Evolutionary conservation across 2,888 invertebrate genomes (phyloP).

Genomic region (Hydriomena furcata): DNA sequence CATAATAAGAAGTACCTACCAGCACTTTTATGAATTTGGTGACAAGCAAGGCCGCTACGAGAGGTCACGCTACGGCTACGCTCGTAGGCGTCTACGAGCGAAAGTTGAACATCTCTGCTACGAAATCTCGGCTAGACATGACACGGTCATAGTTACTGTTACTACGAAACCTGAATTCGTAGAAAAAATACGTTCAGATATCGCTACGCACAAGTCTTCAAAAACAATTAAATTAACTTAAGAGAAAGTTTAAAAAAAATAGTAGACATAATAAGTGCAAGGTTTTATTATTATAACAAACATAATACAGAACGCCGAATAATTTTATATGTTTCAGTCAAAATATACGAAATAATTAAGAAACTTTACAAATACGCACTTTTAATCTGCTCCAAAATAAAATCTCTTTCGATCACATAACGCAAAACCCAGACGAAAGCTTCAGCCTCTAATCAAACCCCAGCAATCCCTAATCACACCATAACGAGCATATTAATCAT

Average conservation of each 20-base stretch:
- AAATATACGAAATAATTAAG: too few relatives aligned
- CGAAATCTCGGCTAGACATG: constrained; percentile 40
- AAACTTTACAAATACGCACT: too few relatives aligned
- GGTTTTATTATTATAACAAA: too few relatives aligned
- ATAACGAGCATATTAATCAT: constrained; percentile 71
- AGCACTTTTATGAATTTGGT: constrained; percentile 4
- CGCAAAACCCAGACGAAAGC: not conserved
- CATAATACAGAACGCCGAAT: too few relatives aligned
- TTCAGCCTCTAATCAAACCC: constrained; percentile 28
- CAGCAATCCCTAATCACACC: constrained; percentile 58
- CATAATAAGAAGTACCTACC: too few relatives aligned
- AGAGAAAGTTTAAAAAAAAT: too few relatives aligned
- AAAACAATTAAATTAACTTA: too few relatives aligned
- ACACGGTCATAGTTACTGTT: not conserved
- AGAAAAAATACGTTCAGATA: too few relatives aligned
- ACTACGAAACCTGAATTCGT: constrained; percentile 24
- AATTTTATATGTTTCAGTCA: too few relatives aligned
- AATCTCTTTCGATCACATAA: not conserved
- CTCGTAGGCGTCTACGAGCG: constrained; percentile 59
- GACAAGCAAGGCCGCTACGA: constrained; percentile 48
- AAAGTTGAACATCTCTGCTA: constrained; percentile 62
- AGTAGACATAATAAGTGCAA: too few relatives aligned
- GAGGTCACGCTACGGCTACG: constrained; percentile 72
- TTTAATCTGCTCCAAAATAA: too few relatives aligned
- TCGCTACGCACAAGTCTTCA: too few relatives aligned